Base-by-base conservation (phyloP, 2,888 invertebrate species). In the Syrista parreyssii region DNA sequence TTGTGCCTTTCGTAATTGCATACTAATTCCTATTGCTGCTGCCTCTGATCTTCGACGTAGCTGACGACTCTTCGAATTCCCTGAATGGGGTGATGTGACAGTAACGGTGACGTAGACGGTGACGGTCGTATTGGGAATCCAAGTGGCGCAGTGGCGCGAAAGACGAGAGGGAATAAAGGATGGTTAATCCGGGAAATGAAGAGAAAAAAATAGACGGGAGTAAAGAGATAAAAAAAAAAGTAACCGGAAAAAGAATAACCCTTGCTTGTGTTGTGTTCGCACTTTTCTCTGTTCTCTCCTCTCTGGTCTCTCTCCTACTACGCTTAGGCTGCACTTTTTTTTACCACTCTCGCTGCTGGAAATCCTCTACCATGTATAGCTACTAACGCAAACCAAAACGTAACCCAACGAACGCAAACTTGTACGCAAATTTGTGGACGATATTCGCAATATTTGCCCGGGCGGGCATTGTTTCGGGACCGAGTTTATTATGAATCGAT, bases 401-500 rank as follows among this genome's bases (percentile, higher is more conserved):
- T 71, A 87, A 80, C 71, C 71, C 71, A 71, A 71, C 71, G 71
- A 84, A 86, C 84, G 85, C 83, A 84, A 85, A 84, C 84, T 85
- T 85, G 84, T 84, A 87, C 88, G 88, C 88, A 89, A 89, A 89
- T 89, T 89, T 87, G 88, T 86, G 88, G 85, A 90, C 88, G 87
- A 88, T 89, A 88, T 87, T 87, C 88, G 90, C 87, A 87, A 88
- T 89, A 88, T 87, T 88, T 88, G 86, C 84, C 85, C 84, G 86
- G 86, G 84, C 84, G 87, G 87, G 86, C 84, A 88, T 89, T 89
- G 88, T 89, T 89, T 88, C 87, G 87, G 86, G 84, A 81, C 76
- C 84, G 88, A 90, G 88, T 90, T 90, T 88, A 88, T 90, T 89
- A 89, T 88, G 88, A 89, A 89, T 90, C 89, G 90, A 89, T 89